phyloP scores from a whole-genome alignment of 1,140 invertebrate species.

The Trachymyrmex septentrionalis region DNA sequence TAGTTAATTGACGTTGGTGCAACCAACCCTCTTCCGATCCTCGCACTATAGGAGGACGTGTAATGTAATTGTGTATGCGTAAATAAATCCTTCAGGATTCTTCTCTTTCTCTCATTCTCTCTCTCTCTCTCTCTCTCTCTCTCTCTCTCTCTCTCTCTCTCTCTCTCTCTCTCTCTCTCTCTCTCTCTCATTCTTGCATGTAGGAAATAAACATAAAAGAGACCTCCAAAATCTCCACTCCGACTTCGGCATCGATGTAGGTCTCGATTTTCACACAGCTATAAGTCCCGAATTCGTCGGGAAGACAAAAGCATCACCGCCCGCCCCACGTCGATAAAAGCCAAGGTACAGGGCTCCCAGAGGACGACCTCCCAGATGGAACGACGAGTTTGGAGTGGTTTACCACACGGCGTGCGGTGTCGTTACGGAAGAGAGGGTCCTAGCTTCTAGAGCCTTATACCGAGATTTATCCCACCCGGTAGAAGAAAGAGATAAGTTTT shows the following conservation, averaged over 20 bases:
- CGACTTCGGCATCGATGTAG: slow-evolving; percentile 77
- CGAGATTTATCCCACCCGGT: slow-evolving; percentile 20
- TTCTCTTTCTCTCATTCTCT: neutral
- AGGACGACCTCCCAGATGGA: slow-evolving; percentile 54
- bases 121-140: neutral
- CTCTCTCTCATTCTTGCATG: neutral
- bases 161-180: neutral
- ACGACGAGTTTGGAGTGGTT: slow-evolving; percentile 5
- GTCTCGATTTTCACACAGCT: slow-evolving; percentile 62
- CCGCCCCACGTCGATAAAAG: slow-evolving; percentile 36
- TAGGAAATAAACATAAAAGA: slow-evolving; percentile 72
- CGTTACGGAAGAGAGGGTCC: slow-evolving; percentile 34
- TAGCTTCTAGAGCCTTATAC: neutral
- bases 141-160: neutral
- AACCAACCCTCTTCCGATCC: neutral
- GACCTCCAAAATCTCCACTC: slow-evolving; percentile 80
- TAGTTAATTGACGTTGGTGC: neutral
- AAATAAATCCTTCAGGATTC: slow-evolving; percentile 11
- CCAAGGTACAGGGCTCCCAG: slow-evolving; percentile 25
- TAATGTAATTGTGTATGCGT: neutral
- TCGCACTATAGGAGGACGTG: slow-evolving; percentile 9
- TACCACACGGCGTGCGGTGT: slow-evolving; percentile 21
- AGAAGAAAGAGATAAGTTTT: slow-evolving; percentile 32
- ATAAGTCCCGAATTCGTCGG: slow-evolving; percentile 57
- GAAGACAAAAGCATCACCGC: slow-evolving; percentile 64